A percentile compares a stretch with the other conserved stretches of the same genome.
Conservation (phyloP, 37 sponge, comb jelly and placozoan genomes). For the Haliclona indistincta region DNA sequence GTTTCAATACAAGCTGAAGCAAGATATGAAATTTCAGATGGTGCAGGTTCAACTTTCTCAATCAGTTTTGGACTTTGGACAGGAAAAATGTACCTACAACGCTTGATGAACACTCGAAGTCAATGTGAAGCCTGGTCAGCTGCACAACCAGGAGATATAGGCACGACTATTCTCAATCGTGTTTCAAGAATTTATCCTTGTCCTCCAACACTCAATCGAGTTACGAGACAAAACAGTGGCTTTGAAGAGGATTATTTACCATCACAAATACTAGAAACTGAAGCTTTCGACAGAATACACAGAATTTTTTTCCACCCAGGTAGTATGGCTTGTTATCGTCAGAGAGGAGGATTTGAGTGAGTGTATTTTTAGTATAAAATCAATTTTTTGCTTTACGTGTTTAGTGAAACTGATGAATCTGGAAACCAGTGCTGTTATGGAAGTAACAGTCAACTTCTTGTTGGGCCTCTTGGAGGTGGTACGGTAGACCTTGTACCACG, state of each 20-base stretch:
- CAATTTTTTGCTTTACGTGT: too few species aligned
- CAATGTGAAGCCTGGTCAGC: not conserved
- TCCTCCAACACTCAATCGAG: slow-evolving; percentile 24
- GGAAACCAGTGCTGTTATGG: slow-evolving; percentile 26
- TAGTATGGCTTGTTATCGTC: not conserved
- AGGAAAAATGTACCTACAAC: too few species aligned
- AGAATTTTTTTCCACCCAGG: not conserved
- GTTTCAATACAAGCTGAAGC: too few species aligned
- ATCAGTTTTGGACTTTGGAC: too few species aligned
- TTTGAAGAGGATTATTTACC: not conserved
- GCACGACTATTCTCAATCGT: not conserved
- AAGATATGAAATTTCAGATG: too few species aligned
- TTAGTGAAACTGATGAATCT: not conserved
- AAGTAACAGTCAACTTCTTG: not conserved
- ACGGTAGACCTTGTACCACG: not conserved
- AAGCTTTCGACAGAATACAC: not conserved
- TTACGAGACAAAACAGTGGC: slow-evolving; percentile 27
- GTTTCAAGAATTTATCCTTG: not conserved
- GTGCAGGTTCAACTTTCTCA: too few species aligned
- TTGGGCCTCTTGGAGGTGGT: slow-evolving; percentile 29
- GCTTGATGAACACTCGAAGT: too few species aligned
- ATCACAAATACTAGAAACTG: too few species aligned
- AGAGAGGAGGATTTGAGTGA: not conserved
- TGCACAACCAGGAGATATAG: not conserved
- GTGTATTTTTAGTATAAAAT: not conserved